These are phyloP conservation scores for Calonectris borealis DNA, from an alignment of 2,113 vertebrate species.

Conservation along the genomic window DNA sequence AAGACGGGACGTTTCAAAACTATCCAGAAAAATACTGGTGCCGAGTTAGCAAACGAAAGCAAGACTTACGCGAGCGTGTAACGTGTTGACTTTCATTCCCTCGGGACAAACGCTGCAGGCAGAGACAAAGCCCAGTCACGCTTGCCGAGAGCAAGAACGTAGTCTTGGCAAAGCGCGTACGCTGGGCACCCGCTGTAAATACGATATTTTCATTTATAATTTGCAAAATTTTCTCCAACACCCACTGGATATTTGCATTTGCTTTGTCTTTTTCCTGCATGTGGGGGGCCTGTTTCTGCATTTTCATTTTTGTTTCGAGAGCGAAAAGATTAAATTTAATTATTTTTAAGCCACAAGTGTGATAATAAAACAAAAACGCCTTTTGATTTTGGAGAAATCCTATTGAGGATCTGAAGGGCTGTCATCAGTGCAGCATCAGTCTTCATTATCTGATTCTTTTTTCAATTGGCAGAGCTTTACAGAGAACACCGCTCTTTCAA, in stretches of 20 bases:
- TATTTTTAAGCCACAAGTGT: conserved; percentile 50
- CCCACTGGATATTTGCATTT: conserved; percentile 1
- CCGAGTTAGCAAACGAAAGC: not conserved
- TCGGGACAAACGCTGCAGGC: not conserved
- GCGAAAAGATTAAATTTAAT: conserved; percentile 54
- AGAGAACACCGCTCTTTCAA: conserved; percentile 67
- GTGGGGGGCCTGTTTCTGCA: not conserved
- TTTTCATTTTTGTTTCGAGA: conserved; percentile 38
- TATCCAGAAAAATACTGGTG: not conserved
- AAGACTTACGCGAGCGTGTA: fast-evolving
- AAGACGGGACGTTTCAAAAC: not conserved
- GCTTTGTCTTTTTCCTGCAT: not conserved
- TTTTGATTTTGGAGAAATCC: conserved; percentile 73
- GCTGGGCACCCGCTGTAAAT: not conserved
- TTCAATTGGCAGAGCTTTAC: conserved; percentile 68
- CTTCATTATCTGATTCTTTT: conserved; percentile 71
- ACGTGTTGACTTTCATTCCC: not conserved
- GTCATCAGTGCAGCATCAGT: conserved; percentile 55
- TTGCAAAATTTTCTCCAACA: not conserved
- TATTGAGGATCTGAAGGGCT: conserved; percentile 63
- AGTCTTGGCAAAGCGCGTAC: not conserved
- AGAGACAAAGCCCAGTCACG: not conserved
- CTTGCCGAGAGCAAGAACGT: not conserved
- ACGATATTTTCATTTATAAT: not conserved
- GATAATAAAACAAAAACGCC: conserved; percentile 62